A percentile compares a stretch with the other conserved stretches of the same genome.
These are phyloP conservation scores for Telenomus remus DNA, from an alignment of 1,140 invertebrate genomes.

Conservation along the genomic window DNA sequence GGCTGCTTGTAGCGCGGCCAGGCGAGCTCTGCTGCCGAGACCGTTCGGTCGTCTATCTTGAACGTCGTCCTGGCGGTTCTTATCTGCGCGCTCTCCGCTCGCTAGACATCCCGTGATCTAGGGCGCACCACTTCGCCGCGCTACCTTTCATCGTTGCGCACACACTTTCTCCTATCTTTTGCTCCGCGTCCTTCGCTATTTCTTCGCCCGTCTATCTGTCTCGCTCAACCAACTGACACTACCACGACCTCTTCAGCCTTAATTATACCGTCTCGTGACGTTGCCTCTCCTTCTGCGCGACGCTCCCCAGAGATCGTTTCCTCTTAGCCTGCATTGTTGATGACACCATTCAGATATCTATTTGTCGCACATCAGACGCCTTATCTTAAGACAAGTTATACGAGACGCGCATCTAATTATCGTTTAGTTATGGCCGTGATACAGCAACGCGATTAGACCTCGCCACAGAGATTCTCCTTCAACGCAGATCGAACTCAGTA, in stretches of 20 bases:
- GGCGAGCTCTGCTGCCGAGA: conserved; percentile 65
- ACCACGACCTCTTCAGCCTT: conserved; percentile 51
- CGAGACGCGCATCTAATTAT: conserved; percentile 33
- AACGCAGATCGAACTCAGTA: too few relatives aligned
- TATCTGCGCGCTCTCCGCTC: conserved; percentile 74
- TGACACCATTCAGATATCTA: conserved; percentile 40
- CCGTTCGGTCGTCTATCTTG: conserved; percentile 74
- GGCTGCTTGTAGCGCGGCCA: conserved; percentile 59
- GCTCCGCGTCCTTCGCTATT: conserved; percentile 26
- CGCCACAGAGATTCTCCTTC: background rate
- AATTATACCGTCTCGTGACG: conserved; percentile 55
- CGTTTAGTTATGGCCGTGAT: conserved; percentile 13
- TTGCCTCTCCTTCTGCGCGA: conserved; percentile 13
- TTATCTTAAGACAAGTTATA: conserved; percentile 19
- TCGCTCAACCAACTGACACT: conserved; percentile 34
- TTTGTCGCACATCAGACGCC: conserved; percentile 26
- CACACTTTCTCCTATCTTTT: conserved; percentile 36
- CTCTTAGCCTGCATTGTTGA: conserved; percentile 39
- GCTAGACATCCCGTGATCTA: conserved; percentile 75
- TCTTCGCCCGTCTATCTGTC: conserved; percentile 42
- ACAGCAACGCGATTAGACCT: conserved; percentile 2
- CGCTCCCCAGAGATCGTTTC: conserved; percentile 36
- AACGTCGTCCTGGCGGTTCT: conserved; percentile 74
- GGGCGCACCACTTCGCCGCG: conserved; percentile 60
- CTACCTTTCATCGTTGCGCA: conserved; percentile 14